Evolutionary conservation across 2,113 vertebrate species (phyloP).

Genomic region (Phaethornis superciliosus): DNA sequence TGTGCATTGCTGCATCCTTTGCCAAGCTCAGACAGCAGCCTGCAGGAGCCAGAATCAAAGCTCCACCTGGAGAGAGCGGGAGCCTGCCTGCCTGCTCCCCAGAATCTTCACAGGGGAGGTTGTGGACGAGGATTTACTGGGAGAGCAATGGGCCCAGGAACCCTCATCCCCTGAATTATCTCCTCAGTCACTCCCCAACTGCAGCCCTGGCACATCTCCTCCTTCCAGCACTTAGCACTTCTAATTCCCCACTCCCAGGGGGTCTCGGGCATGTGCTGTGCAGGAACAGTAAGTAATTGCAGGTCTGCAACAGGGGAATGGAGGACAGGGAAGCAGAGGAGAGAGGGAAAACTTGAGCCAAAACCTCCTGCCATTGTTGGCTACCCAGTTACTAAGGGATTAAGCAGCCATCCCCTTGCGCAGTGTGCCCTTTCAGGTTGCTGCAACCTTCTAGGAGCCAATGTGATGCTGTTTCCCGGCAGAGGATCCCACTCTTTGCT

Average conservation of each 20-base stretch:
- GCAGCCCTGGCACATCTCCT: not conserved
- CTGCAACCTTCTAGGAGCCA: not conserved
- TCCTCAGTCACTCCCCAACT: not conserved
- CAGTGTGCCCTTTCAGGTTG: not conserved
- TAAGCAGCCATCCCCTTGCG: not conserved
- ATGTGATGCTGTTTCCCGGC: not conserved
- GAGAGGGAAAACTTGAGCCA: not conserved
- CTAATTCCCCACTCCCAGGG: accelerated
- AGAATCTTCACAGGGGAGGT: accelerated
- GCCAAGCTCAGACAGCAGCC: not conserved
- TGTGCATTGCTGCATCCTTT: not conserved
- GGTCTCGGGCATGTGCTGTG: not conserved
- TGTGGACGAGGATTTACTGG: not conserved
- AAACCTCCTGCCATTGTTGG: accelerated
- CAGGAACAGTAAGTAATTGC: not conserved
- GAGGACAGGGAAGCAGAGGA: not conserved
- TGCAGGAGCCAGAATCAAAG: constrained; percentile 67
- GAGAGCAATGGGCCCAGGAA: not conserved
- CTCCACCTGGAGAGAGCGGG: constrained; percentile 69
- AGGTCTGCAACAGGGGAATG: not conserved
- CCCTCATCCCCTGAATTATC: not conserved
- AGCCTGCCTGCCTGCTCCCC: not conserved
- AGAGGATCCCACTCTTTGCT: constrained; percentile 23
- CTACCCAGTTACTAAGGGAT: accelerated
- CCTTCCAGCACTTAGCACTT: not conserved